Conservation (phyloP, 2,888 invertebrate genomes). For the Acrobasis consociella region DNA sequence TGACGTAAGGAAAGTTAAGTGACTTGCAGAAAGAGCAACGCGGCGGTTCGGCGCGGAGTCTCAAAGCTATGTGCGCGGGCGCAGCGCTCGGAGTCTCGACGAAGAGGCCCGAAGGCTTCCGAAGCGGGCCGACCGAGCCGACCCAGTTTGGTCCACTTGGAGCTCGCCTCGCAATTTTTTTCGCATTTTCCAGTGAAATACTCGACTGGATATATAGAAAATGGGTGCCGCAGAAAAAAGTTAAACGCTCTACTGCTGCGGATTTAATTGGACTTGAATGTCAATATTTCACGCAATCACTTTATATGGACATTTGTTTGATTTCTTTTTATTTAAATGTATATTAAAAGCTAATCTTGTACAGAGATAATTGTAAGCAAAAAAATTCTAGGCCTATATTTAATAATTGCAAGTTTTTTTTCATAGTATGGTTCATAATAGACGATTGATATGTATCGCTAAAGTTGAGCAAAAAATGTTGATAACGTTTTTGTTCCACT, state of each 20-base stretch:
- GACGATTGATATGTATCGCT: too few relatives aligned
- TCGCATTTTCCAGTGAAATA: slow-evolving; percentile 78
- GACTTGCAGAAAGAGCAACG: slow-evolving; percentile 48
- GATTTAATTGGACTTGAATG: slow-evolving; percentile 19
- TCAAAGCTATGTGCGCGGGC: slow-evolving; percentile 67
- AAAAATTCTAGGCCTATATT: neutral
- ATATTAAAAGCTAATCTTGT: neutral
- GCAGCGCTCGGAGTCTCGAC: slow-evolving; percentile 55
- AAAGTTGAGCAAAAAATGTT: too few relatives aligned
- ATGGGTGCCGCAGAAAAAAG: slow-evolving; percentile 52
- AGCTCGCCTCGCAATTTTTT: slow-evolving; percentile 71
- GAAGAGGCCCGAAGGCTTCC: slow-evolving; percentile 58
- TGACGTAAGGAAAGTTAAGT: slow-evolving; percentile 55
- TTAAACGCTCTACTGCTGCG: slow-evolving; percentile 18
- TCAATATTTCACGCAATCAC: slow-evolving; percentile 3
- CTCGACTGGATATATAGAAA: slow-evolving; percentile 40
- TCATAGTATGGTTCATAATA: too few relatives aligned
- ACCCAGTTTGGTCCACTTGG: slow-evolving; percentile 77
- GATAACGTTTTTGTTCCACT: too few relatives aligned
- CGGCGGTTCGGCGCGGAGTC: slow-evolving; percentile 65
- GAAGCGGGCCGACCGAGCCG: slow-evolving; percentile 64
- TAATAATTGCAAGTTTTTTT: too few relatives aligned
- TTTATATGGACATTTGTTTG: neutral
- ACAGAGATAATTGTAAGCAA: neutral
- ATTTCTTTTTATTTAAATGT: neutral